phyloP scores from a whole-genome alignment of 2,888 invertebrate genomes.

The Tortrix viridana region DNA sequence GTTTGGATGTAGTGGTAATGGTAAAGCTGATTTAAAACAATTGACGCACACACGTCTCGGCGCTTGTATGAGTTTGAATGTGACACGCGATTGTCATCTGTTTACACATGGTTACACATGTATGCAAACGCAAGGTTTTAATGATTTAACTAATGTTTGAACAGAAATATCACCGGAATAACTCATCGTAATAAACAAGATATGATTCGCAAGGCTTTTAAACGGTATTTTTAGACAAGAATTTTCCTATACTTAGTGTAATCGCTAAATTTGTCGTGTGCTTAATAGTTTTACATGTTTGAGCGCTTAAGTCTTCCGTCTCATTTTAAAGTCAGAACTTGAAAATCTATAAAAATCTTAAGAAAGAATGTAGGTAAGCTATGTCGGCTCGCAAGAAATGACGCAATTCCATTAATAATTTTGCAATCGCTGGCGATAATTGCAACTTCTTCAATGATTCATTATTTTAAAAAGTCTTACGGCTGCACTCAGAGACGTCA shows the following conservation, averaged over 20 bases:
- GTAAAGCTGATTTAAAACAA: too few species aligned
- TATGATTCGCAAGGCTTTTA: slow-evolving; percentile 13
- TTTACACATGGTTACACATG: too few species aligned
- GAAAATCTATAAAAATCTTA: not conserved
- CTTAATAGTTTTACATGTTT: slow-evolving; percentile 7
- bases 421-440: too few species aligned
- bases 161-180: slow-evolving; percentile 24
- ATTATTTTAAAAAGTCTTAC: too few species aligned
- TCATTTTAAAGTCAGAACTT: not conserved
- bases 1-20: too few species aligned
- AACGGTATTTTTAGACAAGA: slow-evolving; percentile 23
- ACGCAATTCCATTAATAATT: not conserved
- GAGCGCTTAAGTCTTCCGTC: not conserved
- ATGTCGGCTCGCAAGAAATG: not conserved
- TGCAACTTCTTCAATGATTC: too few species aligned
- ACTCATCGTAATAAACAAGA: slow-evolving; percentile 20
- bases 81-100: too few species aligned
- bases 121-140: not conserved
- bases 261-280: slow-evolving; percentile 20
- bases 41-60: too few species aligned
- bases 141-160: slow-evolving; percentile 14
- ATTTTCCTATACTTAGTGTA: slow-evolving; percentile 26
- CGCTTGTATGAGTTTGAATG: too few species aligned
- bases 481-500: too few species aligned
- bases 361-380: not conserved